phyloP scores from a whole-genome alignment of 2,888 invertebrate genomes.

The Agrotis ipsilon region DNA sequence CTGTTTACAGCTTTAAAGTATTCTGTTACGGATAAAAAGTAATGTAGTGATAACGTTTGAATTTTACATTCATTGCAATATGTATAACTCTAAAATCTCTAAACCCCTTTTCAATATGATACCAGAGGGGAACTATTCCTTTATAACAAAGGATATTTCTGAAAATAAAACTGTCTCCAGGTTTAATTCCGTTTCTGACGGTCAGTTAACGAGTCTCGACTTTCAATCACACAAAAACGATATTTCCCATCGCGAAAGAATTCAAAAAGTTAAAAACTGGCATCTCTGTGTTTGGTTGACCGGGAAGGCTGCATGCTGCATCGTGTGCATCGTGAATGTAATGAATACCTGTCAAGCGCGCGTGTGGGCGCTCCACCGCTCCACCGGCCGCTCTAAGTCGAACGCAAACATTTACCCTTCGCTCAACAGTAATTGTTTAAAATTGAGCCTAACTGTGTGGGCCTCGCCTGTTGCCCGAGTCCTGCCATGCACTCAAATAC shows the following conservation, averaged over 20 bases:
- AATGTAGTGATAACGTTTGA: not conserved
- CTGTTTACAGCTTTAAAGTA: not conserved
- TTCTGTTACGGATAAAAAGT: not conserved
- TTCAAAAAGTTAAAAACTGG: slow-evolving; percentile 65
- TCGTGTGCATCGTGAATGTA: slow-evolving; percentile 87
- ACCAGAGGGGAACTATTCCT: too few relatives aligned
- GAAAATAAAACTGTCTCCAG: not conserved
- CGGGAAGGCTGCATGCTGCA: slow-evolving; percentile 72
- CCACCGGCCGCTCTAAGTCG: slow-evolving; percentile 83
- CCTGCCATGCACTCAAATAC: slow-evolving; percentile 77
- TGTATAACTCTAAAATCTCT: too few relatives aligned
- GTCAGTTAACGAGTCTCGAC: not conserved
- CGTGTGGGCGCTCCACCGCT: slow-evolving; percentile 87
- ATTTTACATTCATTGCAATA: not conserved
- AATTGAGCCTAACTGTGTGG: slow-evolving; percentile 91
- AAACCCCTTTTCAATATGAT: too few relatives aligned
- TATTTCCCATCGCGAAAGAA: slow-evolving; percentile 48
- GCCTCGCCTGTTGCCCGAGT: slow-evolving; percentile 84
- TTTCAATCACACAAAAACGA: slow-evolving; percentile 21
- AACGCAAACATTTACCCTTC: slow-evolving; percentile 91
- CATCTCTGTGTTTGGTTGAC: slow-evolving; percentile 68
- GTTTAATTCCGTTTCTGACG: not conserved
- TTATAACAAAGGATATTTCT: not conserved
- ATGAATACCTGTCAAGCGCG: slow-evolving; percentile 90
- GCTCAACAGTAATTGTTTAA: slow-evolving; percentile 91